Conservation (phyloP, 1,140 invertebrate species). For the Galendromus occidentalis region DNA sequence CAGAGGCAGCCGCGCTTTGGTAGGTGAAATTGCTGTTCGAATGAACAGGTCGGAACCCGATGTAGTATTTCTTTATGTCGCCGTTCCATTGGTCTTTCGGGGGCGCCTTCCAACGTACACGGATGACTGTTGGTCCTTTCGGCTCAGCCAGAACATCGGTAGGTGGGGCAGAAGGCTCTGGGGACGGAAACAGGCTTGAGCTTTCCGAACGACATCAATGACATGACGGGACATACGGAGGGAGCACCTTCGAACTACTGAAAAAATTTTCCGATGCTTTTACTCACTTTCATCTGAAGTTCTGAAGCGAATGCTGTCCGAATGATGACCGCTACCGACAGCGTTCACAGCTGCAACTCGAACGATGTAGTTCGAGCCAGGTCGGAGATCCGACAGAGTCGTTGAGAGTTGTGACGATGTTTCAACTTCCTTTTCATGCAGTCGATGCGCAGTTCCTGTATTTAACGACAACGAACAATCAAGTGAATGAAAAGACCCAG, state of each 20-base stretch:
- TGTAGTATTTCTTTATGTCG: slow-evolving; percentile 58
- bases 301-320: slow-evolving; percentile 72
- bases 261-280: not conserved
- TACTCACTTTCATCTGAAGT: slow-evolving; percentile 60
- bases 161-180: slow-evolving; percentile 20
- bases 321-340: slow-evolving; percentile 71
- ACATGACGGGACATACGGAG: not conserved
- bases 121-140: slow-evolving; percentile 19
- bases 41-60: slow-evolving; percentile 19
- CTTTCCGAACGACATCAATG: not conserved
- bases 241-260: not conserved
- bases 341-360: slow-evolving; percentile 83
- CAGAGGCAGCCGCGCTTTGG: slow-evolving; percentile 15
- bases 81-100: slow-evolving; percentile 74
- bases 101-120: slow-evolving; percentile 38
- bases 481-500: too few relatives aligned
- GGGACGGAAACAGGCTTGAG: not conserved
- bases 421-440: slow-evolving; percentile 20
- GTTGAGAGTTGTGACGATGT: slow-evolving; percentile 20
- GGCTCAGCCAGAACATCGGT: slow-evolving; percentile 20
- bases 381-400: slow-evolving; percentile 36
- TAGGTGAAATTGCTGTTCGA: slow-evolving; percentile 16
- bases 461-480: not conserved
- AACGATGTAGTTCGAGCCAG: slow-evolving; percentile 76
- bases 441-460: slow-evolving; percentile 17